Conservation (phyloP, 2,888 invertebrate genomes). For the Pammene fasciana region DNA sequence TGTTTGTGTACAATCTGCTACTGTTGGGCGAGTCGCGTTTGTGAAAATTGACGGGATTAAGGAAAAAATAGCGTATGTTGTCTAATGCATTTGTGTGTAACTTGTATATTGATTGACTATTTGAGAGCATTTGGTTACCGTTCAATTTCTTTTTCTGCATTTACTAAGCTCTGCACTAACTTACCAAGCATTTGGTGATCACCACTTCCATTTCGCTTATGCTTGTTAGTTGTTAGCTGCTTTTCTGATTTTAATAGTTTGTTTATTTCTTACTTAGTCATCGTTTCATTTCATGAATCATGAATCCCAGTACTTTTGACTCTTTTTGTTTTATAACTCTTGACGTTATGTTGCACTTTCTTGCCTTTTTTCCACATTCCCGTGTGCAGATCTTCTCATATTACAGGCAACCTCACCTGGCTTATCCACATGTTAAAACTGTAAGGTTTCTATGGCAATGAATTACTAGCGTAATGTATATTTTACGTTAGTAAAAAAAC, state of each 20-base stretch:
- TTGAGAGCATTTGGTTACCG: neutral
- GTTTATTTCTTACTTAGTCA: neutral
- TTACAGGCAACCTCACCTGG: constrained; percentile 2
- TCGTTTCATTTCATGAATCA: too few relatives aligned
- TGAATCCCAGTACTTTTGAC: too few relatives aligned
- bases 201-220: too few relatives aligned
- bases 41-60: neutral
- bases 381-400: neutral
- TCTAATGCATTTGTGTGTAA: neutral
- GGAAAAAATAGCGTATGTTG: neutral
- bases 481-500: too few relatives aligned
- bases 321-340: too few relatives aligned
- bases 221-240: too few relatives aligned
- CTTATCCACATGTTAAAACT: neutral
- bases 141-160: neutral
- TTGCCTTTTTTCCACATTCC: constrained; percentile 1
- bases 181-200: too few relatives aligned
- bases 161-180: too few relatives aligned
- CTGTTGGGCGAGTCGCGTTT: constrained; percentile 26
- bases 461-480: too few relatives aligned
- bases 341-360: neutral
- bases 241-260: too few relatives aligned
- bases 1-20: constrained; percentile 37
- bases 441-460: constrained; percentile 10
- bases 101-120: neutral